These are phyloP conservation scores for Reticulitermes speratus DNA, from an alignment of 1,140 invertebrate genomes.

Conservation along the genomic window DNA sequence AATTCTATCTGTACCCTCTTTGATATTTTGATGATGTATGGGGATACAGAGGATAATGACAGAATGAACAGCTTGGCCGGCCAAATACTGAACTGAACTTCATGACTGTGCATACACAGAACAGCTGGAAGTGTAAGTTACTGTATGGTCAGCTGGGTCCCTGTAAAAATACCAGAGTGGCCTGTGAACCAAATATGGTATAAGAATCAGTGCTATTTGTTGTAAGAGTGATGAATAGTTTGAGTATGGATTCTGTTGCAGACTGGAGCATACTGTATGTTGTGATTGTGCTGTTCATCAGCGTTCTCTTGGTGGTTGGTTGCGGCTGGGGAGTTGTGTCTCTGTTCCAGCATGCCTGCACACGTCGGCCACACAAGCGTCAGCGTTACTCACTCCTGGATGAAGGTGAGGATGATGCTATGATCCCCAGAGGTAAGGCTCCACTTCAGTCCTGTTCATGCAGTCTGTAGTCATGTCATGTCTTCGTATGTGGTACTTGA, in stretches of 20 bases:
- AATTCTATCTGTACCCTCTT: no score
- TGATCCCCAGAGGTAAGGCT: slow-evolving; percentile 44
- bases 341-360: slow-evolving; percentile 60
- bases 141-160: no score
- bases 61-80: no score
- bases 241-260: slow-evolving; percentile 44
- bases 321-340: slow-evolving; percentile 70
- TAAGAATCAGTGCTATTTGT: no score
- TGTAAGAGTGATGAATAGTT: no score
- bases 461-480: neutral
- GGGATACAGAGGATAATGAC: no score
- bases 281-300: slow-evolving; percentile 67
- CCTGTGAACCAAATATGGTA: no score
- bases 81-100: no score
- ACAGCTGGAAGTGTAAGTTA: no score
- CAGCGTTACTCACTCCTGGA: slow-evolving; percentile 63
- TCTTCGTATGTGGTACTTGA: neutral
- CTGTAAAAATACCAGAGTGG: no score
- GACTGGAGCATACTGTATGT: slow-evolving; percentile 90
- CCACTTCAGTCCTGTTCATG: slow-evolving; percentile 43
- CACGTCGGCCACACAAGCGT: slow-evolving; percentile 49
- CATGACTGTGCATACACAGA: no score
- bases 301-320: slow-evolving; percentile 62
- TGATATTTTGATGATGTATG: no score
- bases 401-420: slow-evolving; percentile 54